Conservation (phyloP, 2,797 vertebrate genomes). For the Rhynchotus rufescens region DNA sequence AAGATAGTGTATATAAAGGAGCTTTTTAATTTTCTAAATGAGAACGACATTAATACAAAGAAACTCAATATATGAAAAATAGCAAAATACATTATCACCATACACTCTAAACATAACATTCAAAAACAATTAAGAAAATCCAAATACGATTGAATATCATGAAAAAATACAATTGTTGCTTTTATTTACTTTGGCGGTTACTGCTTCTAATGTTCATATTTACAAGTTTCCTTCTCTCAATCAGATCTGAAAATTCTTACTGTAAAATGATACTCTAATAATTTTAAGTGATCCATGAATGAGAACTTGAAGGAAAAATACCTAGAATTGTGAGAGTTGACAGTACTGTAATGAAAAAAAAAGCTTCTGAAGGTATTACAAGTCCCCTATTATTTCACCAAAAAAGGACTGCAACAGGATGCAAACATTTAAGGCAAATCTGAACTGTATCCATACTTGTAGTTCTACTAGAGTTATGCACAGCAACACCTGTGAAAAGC, state of each 20-base stretch:
- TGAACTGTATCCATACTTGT: background rate
- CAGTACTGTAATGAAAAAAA: background rate
- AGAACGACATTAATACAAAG: background rate
- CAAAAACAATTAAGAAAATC: background rate
- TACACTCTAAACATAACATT: background rate
- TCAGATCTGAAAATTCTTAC: background rate
- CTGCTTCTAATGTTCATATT: background rate
- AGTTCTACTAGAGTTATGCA: background rate
- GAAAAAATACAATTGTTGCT: background rate
- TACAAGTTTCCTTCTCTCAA: background rate
- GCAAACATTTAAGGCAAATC: background rate
- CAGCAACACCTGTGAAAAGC: background rate
- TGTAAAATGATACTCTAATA: background rate
- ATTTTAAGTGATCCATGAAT: background rate
- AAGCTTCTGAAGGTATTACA: background rate
- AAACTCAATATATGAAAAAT: background rate
- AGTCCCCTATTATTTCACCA: background rate
- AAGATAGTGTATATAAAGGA: background rate
- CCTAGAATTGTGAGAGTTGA: background rate
- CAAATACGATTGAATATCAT: background rate
- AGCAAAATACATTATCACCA: background rate
- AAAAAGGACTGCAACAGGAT: background rate
- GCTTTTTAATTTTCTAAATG: slow-evolving; percentile 5
- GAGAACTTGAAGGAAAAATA: background rate
- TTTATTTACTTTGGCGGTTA: background rate